Conservation (phyloP, 2,888 invertebrate species). For the Phania funesta region DNA sequence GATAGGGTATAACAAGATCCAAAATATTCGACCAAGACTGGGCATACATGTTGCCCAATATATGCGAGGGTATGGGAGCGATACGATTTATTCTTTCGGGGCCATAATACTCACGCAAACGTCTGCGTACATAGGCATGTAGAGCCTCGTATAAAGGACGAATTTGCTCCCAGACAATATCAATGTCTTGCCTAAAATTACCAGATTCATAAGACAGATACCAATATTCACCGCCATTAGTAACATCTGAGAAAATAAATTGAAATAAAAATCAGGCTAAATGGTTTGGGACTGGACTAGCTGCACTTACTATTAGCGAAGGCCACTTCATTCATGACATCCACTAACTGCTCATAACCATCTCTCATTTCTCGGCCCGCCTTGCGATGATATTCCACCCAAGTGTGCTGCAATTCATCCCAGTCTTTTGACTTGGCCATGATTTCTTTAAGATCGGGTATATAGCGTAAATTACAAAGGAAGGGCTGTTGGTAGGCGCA, state of each 20-base stretch:
- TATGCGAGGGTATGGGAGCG: constrained; percentile 91
- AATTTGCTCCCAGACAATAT: constrained; percentile 91
- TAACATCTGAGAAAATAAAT: constrained; percentile 85
- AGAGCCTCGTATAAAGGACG: constrained; percentile 92
- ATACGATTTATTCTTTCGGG: constrained; percentile 89
- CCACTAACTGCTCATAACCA: constrained; percentile 89
- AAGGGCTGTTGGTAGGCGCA: constrained; percentile 92
- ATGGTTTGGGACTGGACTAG: background rate
- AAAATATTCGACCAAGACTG: constrained; percentile 92
- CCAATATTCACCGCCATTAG: constrained; percentile 94
- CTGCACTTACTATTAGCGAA: constrained; percentile 87
- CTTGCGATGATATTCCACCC: constrained; percentile 94
- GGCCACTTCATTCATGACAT: constrained; percentile 90
- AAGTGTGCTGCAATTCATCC: constrained; percentile 92
- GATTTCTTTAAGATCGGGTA: constrained; percentile 88
- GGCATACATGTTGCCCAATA: constrained; percentile 94
- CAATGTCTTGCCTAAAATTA: constrained; percentile 88
- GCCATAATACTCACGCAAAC: constrained; percentile 91
- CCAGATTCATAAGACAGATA: constrained; percentile 91
- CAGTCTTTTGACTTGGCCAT: constrained; percentile 92
- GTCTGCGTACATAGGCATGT: constrained; percentile 93
- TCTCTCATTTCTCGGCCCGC: constrained; percentile 90
- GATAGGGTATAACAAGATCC: constrained; percentile 91
- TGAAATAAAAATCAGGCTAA: background rate
- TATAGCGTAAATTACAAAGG: constrained; percentile 89